phyloP scores from a whole-genome alignment of 1,140 invertebrate species.

The Drosophila cardini region DNA sequence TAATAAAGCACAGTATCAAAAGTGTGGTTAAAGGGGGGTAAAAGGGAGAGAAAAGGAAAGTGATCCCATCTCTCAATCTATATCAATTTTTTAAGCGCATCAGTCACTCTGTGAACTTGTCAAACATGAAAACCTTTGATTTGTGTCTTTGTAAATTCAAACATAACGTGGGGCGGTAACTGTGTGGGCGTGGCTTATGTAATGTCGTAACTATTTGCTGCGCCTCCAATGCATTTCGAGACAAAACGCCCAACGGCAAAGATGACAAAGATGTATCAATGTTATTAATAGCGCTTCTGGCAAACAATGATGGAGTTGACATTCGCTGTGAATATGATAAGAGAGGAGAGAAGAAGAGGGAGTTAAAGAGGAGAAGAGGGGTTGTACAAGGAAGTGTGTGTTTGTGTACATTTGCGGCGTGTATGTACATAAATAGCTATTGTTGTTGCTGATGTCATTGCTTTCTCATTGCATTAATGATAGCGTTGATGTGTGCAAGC shows the following conservation, averaged over 20 bases:
- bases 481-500: conserved; percentile 47
- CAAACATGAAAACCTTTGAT: conserved; percentile 26
- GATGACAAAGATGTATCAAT: conserved; percentile 62
- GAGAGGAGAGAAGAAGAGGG: background rate
- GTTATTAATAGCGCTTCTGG: conserved; percentile 62
- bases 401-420: conserved; percentile 10
- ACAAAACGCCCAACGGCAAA: conserved; percentile 36
- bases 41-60: background rate
- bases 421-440: conserved; percentile 45
- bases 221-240: conserved; percentile 5
- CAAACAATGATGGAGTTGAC: conserved; percentile 55
- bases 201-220: background rate
- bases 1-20: conserved; percentile 19
- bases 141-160: conserved; percentile 48
- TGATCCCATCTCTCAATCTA: conserved; percentile 29
- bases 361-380: conserved; percentile 32
- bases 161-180: conserved; percentile 32
- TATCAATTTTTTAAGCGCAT: conserved; percentile 48
- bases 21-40: background rate
- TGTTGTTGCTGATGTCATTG: conserved; percentile 37
- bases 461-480: conserved; percentile 47
- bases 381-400: conserved; percentile 11
- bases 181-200: conserved; percentile 30
- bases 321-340: conserved; percentile 4
- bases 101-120: conserved; percentile 33